Percentiles rank a stretch among this genome's conserved stretches.
Conservation (phyloP, 1,140 invertebrate species). For the Diuraphis noxia region DNA sequence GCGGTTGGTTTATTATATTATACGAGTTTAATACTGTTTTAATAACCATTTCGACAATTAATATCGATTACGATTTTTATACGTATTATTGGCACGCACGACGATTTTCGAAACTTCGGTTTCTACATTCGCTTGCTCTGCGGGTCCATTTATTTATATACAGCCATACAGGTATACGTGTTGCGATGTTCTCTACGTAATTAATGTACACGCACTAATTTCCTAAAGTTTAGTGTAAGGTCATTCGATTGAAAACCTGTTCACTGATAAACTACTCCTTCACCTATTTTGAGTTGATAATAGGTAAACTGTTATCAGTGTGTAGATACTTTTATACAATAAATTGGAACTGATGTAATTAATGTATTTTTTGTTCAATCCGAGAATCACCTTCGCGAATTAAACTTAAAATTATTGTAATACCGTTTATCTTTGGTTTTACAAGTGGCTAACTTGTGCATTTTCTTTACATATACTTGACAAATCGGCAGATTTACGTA, state of each 20-base stretch:
- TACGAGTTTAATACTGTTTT: background rate
- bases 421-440: background rate
- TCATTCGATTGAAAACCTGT: constrained; percentile 20
- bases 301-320: background rate
- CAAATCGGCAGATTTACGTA: background rate
- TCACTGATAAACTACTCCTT: background rate
- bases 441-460: background rate
- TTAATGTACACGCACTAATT: constrained; percentile 3
- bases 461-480: background rate
- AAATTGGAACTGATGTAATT: background rate
- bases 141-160: background rate
- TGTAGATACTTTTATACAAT: background rate
- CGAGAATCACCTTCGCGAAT: background rate
- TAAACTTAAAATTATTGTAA: background rate
- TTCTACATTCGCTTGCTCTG: background rate
- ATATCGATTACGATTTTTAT: background rate
- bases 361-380: background rate
- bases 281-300: constrained; percentile 5
- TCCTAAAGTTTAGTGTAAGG: constrained; percentile 13
- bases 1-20: background rate
- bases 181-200: background rate
- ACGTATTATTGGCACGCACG: background rate
- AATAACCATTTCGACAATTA: background rate
- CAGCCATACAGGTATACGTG: background rate
- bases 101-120: background rate